phyloP scores from a whole-genome alignment of 64 coral and sea anemone species.

The Montipora cactus region DNA sequence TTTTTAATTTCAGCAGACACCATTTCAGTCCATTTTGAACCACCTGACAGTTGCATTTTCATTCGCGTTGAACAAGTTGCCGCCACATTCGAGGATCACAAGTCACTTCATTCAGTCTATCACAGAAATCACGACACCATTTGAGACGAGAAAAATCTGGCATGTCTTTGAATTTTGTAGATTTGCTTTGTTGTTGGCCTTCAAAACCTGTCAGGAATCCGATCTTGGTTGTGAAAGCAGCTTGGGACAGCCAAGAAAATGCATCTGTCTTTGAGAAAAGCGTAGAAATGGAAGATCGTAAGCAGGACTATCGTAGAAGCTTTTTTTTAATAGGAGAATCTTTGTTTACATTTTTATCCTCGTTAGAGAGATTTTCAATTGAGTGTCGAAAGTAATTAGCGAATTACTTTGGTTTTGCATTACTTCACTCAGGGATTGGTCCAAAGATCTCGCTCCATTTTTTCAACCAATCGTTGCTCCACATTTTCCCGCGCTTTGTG shows the following conservation, averaged over 20 bases:
- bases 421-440: too few relatives aligned
- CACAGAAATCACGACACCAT: not conserved
- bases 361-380: too few relatives aligned
- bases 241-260: constrained; percentile 14
- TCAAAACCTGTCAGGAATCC: not conserved
- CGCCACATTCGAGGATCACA: not conserved
- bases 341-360: too few relatives aligned
- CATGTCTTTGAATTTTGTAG: constrained; percentile 20
- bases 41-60: constrained; percentile 48
- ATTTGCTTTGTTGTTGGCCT: not conserved
- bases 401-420: too few relatives aligned
- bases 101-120: not conserved
- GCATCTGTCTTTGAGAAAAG: constrained; percentile 11
- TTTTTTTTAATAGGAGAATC: not conserved
- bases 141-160: not conserved
- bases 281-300: not conserved
- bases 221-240: not conserved
- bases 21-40: not conserved
- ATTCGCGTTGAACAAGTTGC: not conserved
- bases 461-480: too few relatives aligned
- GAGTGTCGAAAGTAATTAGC: too few relatives aligned
- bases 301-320: not conserved
- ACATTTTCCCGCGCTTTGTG: too few relatives aligned
- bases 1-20: constrained; percentile 8
- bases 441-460: too few relatives aligned